phyloP scores from a whole-genome alignment of 1,140 invertebrate genomes.

The Zaprionus ornatus region DNA sequence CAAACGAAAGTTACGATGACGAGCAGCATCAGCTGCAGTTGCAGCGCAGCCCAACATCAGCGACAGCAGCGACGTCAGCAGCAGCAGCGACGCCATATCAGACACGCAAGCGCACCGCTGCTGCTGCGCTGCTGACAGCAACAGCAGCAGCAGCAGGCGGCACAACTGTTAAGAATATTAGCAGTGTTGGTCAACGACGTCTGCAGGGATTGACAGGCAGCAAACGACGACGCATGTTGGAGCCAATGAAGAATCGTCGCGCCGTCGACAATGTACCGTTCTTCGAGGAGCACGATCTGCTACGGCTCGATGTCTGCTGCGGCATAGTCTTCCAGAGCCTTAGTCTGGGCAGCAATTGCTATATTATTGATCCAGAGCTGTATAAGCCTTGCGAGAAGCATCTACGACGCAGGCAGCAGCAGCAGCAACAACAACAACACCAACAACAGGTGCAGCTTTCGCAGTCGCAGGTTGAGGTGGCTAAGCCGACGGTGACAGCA shows the following conservation, averaged over 20 bases:
- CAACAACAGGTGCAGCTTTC: conserved; percentile 10
- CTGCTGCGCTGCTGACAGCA: conserved; percentile 45
- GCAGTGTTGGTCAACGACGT: conserved; percentile 15
- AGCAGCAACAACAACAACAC: conserved; percentile 26
- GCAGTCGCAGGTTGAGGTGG: not conserved
- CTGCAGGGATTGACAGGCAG: conserved; percentile 43
- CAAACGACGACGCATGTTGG: conserved; percentile 59
- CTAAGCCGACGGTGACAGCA: conserved; percentile 13
- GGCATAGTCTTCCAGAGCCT: conserved; percentile 74
- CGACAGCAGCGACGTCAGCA: not conserved
- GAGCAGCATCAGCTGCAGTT: conserved; percentile 31
- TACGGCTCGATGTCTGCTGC: conserved; percentile 71
- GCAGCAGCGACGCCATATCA: conserved; percentile 61
- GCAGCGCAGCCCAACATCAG: not conserved
- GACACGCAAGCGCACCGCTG: conserved; percentile 75
- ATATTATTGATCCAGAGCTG: conserved; percentile 69
- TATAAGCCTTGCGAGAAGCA: conserved; percentile 76
- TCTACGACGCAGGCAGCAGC: conserved; percentile 40
- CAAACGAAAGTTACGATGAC: conserved; percentile 71
- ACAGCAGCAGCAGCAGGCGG: not conserved
- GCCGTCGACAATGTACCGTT: conserved; percentile 66
- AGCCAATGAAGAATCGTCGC: conserved; percentile 61
- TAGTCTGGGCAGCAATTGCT: conserved; percentile 54
- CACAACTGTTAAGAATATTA: not conserved
- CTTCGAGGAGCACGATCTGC: conserved; percentile 69